A percentile compares a stretch with the other conserved stretches of the same genome.
Conservation (phyloP, 2,113 vertebrate genomes). For the Castor canadensis region DNA sequence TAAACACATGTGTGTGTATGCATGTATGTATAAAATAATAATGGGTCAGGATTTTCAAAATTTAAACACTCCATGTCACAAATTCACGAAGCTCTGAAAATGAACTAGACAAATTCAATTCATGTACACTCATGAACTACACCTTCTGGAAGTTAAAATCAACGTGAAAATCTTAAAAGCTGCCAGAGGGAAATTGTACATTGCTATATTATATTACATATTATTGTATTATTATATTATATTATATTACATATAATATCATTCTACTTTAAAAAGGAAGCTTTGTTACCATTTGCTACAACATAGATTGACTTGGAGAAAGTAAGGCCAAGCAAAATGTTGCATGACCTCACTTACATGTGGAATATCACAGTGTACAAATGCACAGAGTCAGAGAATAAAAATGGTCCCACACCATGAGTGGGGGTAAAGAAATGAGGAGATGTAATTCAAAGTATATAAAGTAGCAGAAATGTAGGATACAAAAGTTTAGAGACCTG, state of each 20-base stretch:
- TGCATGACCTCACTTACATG: background rate
- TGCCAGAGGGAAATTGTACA: background rate
- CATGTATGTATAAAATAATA: background rate
- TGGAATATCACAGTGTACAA: background rate
- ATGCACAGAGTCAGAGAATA: background rate
- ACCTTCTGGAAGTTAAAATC: background rate
- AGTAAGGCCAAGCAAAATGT: background rate
- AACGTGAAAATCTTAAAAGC: background rate
- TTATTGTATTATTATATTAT: background rate
- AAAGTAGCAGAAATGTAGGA: background rate
- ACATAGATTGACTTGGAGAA: background rate
- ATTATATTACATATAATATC: background rate
- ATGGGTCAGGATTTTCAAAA: background rate
- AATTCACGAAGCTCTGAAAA: background rate
- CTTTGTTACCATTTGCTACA: background rate
- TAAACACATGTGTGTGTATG: too few relatives aligned
- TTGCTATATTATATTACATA: too few relatives aligned
- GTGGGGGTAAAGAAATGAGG: background rate
- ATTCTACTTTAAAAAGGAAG: background rate
- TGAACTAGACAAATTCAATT: background rate
- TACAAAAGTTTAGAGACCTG: background rate
- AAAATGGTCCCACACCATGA: background rate
- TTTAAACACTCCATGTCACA: background rate
- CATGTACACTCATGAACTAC: background rate
- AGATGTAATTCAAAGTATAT: background rate